Base-by-base conservation (phyloP, 2,888 invertebrate genomes). In the Leptinotarsa rubiginosa region DNA sequence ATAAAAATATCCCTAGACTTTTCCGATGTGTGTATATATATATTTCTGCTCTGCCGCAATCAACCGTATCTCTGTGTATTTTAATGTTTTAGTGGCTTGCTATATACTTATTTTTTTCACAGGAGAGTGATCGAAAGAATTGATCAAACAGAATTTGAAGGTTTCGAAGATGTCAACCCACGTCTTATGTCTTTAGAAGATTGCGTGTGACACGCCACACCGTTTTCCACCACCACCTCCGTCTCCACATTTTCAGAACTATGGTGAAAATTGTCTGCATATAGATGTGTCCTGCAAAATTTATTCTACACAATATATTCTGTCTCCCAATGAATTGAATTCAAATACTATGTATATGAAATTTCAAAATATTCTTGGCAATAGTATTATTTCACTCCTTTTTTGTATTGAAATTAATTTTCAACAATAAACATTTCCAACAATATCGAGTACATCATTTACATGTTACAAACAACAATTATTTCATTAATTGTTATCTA, bases 151-250 rank as follows among this genome's bases (percentile, higher is more conserved):
- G 99, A 99, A 90, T 99, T 99, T 91, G 99, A 99, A 87, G 99
- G 99, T 71, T 99, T 99, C 91, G 99, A 99, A 89, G 99, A 99
- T 91, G 97, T 99, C 89, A 99, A 99, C 91, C 99, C 99, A 75
- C 91, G 99, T 84, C 92, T 99, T 84, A 99, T 99, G 99, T 98
- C 98, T 1, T 91, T 97, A 87, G 99, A 99, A 90, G 99, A 99
- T 90, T 97, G 97, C 91, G 99, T 99, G 92, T 99, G 95, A 7
- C 7, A 31, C 7, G 31, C 96, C 94, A 92, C 87, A 92, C 93
- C 91, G 81, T 80, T 86, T 84, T 89, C 91, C 89, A 87, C 90
- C 85, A 86, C 89, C 84, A 73, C 86, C 84, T 80, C 88, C 85
- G 70, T 87, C 86, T 89, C 92, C 82, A 89, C 93, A 93, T 85